A percentile compares a stretch with the other conserved stretches of the same genome.
phyloP scores from a whole-genome alignment of 53 echinoderm and acorn worm genomes.

The Apostichopus leukothele region DNA sequence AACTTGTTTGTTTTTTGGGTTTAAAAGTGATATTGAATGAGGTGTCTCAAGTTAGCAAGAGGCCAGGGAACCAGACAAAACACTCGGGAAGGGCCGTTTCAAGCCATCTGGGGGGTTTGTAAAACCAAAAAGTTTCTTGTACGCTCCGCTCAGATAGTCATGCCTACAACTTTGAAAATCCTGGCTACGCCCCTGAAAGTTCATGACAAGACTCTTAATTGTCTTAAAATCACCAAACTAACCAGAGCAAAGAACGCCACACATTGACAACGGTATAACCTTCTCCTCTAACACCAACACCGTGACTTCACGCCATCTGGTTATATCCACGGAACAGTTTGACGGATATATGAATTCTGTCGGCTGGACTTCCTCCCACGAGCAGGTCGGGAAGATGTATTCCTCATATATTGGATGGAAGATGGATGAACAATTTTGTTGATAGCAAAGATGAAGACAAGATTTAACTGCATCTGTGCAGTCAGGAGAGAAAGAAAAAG shows the following conservation, averaged over 20 bases:
- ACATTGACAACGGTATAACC: constrained; percentile 56
- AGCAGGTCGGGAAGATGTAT: constrained; percentile 41
- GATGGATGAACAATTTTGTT: constrained; percentile 30
- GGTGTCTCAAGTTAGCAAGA: too few species aligned
- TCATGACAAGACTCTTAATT: too few species aligned
- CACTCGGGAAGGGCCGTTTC: too few species aligned
- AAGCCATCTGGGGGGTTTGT: too few species aligned
- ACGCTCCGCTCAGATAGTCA: too few species aligned
- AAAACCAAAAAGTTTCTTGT: too few species aligned
- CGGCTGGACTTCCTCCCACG: constrained; percentile 32
- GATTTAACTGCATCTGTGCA: constrained; percentile 7
- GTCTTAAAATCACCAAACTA: background rate
- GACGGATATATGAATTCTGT: constrained; percentile 37
- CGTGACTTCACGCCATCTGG: constrained; percentile 58
- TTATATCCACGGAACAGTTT: constrained; percentile 55
- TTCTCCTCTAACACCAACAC: constrained; percentile 29
- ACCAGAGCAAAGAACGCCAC: constrained; percentile 64
- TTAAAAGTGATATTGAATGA: too few species aligned
- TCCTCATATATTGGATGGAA: constrained; percentile 20
- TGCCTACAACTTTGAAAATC: too few species aligned
- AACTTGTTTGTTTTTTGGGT: too few species aligned
- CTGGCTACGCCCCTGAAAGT: too few species aligned
- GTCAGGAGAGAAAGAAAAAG: background rate
- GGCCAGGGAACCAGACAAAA: too few species aligned
- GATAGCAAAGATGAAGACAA: constrained; percentile 41